Percentiles rank a stretch among this genome's conserved stretches.
Conservation (phyloP, 2,888 invertebrate genomes). For the Tridacna gigas region DNA sequence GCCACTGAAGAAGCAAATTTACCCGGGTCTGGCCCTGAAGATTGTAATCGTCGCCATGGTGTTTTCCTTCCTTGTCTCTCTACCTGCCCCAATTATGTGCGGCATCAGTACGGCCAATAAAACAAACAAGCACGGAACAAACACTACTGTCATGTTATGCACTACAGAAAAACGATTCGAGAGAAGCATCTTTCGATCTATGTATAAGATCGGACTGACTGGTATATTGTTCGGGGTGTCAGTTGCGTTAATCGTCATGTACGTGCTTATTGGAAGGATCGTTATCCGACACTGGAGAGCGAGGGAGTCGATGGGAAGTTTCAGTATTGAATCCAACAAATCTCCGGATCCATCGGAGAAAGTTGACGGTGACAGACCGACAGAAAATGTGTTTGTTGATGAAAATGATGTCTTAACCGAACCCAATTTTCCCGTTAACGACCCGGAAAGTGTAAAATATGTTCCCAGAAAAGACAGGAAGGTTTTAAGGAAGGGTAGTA, state of each 20-base stretch:
- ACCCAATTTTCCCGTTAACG: neutral
- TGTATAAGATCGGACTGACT: slow-evolving; percentile 45
- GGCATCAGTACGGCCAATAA: slow-evolving; percentile 37
- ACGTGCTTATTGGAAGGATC: slow-evolving; percentile 43
- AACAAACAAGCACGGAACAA: slow-evolving; percentile 31
- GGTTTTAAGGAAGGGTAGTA: neutral
- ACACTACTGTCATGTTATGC: slow-evolving; percentile 48
- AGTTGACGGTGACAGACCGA: slow-evolving; percentile 30
- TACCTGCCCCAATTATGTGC: slow-evolving; percentile 57
- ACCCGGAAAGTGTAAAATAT: neutral
- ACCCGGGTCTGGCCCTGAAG: slow-evolving; percentile 45
- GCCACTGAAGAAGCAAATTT: slow-evolving; percentile 58
- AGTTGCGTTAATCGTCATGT: slow-evolving; percentile 49
- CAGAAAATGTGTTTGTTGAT: slow-evolving; percentile 2
- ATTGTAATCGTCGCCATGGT: slow-evolving; percentile 32
- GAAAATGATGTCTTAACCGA: neutral
- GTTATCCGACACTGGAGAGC: slow-evolving; percentile 47
- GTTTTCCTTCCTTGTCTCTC: slow-evolving; percentile 32
- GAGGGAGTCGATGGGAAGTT: slow-evolving; percentile 13
- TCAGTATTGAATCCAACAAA: slow-evolving; percentile 31
- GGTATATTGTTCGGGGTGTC: slow-evolving; percentile 22
- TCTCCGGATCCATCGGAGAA: slow-evolving; percentile 27
- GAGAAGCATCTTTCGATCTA: slow-evolving; percentile 28
- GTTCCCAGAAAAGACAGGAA: slow-evolving; percentile 2
- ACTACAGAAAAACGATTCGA: slow-evolving; percentile 45